phyloP scores from a whole-genome alignment of 2,797 vertebrate genomes.

The Cygnus olor region DNA sequence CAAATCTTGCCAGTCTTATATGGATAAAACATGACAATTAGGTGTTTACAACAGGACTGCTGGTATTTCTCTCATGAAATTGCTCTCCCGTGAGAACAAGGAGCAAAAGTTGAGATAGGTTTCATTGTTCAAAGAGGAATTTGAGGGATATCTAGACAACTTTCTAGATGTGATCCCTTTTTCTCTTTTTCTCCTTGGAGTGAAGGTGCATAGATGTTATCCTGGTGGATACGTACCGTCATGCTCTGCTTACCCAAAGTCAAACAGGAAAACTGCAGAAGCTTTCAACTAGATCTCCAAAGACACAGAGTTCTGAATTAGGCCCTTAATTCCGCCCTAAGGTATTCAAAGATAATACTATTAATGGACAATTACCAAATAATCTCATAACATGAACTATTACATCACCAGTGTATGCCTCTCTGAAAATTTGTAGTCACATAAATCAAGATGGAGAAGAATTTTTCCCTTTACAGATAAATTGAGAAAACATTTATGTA shows the following conservation, averaged over 20 bases:
- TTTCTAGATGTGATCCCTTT: background rate
- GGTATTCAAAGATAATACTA: background rate
- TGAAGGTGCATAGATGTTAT: background rate
- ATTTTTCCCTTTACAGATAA: background rate
- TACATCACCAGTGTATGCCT: background rate
- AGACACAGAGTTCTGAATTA: conserved; percentile 23
- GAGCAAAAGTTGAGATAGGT: background rate
- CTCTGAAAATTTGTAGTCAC: background rate
- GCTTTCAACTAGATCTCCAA: background rate
- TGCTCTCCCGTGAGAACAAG: background rate
- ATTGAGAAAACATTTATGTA: background rate
- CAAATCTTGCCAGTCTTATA: background rate
- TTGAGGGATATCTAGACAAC: background rate
- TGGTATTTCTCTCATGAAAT: background rate
- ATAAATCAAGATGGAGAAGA: background rate
- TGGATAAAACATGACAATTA: background rate
- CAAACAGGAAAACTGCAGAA: background rate
- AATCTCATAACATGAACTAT: background rate
- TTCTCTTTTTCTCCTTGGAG: background rate
- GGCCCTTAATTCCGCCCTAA: background rate
- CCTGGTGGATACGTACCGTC: background rate
- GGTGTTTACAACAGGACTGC: background rate
- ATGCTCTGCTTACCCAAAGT: background rate
- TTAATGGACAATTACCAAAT: background rate
- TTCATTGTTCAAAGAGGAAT: background rate